Evolutionary conservation across 2,797 vertebrate genomes (phyloP).

Genomic region (Rhodeus uyekii): DNA sequence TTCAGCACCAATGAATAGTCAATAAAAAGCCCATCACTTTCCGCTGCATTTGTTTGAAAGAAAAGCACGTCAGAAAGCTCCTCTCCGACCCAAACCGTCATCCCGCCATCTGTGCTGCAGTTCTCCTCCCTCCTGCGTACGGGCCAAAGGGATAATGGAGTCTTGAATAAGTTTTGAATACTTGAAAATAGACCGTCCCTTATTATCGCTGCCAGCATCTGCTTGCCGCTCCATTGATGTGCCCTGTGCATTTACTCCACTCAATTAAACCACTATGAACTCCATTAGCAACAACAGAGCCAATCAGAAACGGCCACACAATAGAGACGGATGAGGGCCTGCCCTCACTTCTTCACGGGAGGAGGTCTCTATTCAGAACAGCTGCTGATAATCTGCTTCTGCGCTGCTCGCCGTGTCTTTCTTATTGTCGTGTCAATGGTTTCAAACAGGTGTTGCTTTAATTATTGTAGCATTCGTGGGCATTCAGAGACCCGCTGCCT

Average conservation of each 20-base stretch:
- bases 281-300: constrained; percentile 55
- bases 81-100: constrained; percentile 57
- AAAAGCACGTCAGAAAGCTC: constrained; percentile 79
- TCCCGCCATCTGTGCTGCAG: constrained; percentile 35
- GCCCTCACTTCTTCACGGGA: constrained; percentile 39
- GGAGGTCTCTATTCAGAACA: constrained; percentile 40
- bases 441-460: constrained; percentile 55
- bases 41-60: constrained; percentile 81
- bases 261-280: constrained; percentile 73
- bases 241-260: constrained; percentile 66
- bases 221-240: constrained; percentile 57
- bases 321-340: constrained; percentile 48
- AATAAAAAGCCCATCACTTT: constrained; percentile 80
- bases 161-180: constrained; percentile 65
- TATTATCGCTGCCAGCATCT: constrained; percentile 66
- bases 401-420: constrained; percentile 35
- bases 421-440: constrained; percentile 33
- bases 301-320: constrained; percentile 33
- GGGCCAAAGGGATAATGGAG: constrained; percentile 67
- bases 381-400: constrained; percentile 59
- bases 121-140: constrained; percentile 33
- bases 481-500: not conserved
- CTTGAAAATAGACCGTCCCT: constrained; percentile 59
- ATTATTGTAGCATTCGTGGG: constrained; percentile 19
- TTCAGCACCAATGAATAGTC: constrained; percentile 73